Conservation (phyloP, 2,113 vertebrate genomes). For the Alces alces region DNA sequence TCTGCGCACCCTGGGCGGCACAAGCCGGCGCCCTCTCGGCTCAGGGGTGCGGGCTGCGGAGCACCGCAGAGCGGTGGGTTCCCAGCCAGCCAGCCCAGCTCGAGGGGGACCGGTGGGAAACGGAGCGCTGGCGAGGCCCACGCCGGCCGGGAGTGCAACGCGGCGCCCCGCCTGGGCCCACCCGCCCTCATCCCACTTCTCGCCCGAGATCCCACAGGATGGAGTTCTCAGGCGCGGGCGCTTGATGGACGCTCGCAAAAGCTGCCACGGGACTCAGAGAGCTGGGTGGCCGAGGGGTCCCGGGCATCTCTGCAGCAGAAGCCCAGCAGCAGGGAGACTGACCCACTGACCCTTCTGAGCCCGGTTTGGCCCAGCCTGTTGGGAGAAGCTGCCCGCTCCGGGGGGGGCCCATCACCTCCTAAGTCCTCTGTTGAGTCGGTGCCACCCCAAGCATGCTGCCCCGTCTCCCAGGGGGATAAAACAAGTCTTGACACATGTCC, state of each 20-base stretch:
- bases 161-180: rapidly evolving
- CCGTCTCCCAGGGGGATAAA: neutral
- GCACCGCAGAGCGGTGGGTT: neutral
- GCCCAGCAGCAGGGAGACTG: rapidly evolving
- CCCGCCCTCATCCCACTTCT: rapidly evolving
- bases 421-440: no score
- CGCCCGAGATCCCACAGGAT: neutral
- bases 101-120: rapidly evolving
- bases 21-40: rapidly evolving
- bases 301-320: rapidly evolving
- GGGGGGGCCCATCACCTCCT: no score
- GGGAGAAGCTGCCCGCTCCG: rapidly evolving
- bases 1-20: neutral
- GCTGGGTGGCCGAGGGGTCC: neutral
- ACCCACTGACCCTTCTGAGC: neutral
- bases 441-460: neutral
- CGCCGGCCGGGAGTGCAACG: rapidly evolving
- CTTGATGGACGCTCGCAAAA: neutral
- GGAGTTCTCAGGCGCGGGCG: neutral
- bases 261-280: rapidly evolving
- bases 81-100: neutral
- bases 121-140: rapidly evolving
- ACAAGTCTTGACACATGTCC: rapidly evolving
- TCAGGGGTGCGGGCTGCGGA: rapidly evolving
- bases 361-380: no score